Percentiles rank a stretch among this genome's conserved stretches.
These are phyloP conservation scores for Drosophila parabipectinata DNA, from an alignment of 1,140 invertebrate species.

Conservation along the genomic window DNA sequence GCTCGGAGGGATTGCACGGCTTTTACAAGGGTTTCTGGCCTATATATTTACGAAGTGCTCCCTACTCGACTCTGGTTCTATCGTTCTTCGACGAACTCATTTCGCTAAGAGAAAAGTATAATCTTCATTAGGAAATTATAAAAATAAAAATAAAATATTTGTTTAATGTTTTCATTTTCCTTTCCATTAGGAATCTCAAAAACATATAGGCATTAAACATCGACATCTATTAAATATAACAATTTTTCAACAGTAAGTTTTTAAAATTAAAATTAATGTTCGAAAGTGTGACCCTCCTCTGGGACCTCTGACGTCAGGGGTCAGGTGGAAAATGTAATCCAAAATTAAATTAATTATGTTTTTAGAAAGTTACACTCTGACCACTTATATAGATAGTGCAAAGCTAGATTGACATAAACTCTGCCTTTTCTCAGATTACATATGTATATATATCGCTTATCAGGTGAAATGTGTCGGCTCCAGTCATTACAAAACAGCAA, in stretches of 20 bases:
- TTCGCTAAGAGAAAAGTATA: slow-evolving; percentile 60
- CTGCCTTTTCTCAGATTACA: no score
- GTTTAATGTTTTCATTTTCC: no score
- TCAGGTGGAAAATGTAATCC: no score
- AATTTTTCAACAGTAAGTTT: no score
- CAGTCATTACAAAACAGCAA: not conserved
- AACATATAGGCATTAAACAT: not conserved
- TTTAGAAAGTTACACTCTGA: not conserved
- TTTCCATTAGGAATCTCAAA: no score
- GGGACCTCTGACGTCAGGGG: no score
- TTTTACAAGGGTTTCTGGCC: slow-evolving; percentile 96
- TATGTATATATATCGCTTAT: not conserved
- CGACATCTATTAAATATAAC: not conserved
- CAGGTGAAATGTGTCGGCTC: not conserved
- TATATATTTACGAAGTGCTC: slow-evolving; percentile 92
- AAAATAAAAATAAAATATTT: not conserved
- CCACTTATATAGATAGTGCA: not conserved
- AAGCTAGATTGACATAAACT: no score
- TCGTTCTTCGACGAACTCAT: slow-evolving; percentile 93
- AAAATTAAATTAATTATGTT: not conserved
- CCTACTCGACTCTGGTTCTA: slow-evolving; percentile 93
- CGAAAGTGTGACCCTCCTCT: no score
- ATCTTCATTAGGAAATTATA: slow-evolving; percentile 3
- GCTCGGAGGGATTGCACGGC: slow-evolving; percentile 90
- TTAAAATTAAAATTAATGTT: no score